phyloP scores from a whole-genome alignment of 2,797 vertebrate genomes.

The Picus viridis region DNA sequence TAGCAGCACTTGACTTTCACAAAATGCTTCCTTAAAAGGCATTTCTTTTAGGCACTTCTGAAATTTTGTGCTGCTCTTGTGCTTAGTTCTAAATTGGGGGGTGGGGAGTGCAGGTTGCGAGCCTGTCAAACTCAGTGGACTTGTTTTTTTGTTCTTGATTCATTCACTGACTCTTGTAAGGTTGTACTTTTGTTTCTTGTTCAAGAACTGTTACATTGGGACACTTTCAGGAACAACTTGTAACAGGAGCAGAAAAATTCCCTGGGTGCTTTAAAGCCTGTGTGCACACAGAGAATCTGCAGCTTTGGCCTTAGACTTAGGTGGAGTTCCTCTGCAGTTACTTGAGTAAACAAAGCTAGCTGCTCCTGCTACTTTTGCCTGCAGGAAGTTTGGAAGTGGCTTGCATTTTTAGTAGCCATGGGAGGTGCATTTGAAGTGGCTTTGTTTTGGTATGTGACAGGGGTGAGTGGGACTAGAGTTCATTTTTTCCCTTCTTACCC shows the following conservation, averaged over 20 bases:
- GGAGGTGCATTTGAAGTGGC: background rate
- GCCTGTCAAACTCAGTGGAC: rapidly evolving
- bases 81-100: background rate
- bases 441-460: background rate
- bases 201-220: background rate
- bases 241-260: background rate
- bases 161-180: background rate
- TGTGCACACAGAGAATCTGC: background rate
- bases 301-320: background rate
- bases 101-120: no score
- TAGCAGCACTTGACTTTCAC: background rate
- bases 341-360: background rate
- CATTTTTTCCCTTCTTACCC: background rate
- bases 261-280: background rate
- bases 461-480: background rate
- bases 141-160: background rate
- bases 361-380: background rate
- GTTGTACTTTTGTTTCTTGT: background rate
- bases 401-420: background rate
- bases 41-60: background rate
- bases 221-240: rapidly evolving
- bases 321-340: background rate
- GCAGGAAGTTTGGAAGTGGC: background rate
- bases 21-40: slow-evolving; percentile 71
- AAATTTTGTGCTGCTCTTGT: background rate